These are phyloP conservation scores for Lampropteryx suffumata DNA, from an alignment of 2,888 invertebrate species.

Conservation along the genomic window DNA sequence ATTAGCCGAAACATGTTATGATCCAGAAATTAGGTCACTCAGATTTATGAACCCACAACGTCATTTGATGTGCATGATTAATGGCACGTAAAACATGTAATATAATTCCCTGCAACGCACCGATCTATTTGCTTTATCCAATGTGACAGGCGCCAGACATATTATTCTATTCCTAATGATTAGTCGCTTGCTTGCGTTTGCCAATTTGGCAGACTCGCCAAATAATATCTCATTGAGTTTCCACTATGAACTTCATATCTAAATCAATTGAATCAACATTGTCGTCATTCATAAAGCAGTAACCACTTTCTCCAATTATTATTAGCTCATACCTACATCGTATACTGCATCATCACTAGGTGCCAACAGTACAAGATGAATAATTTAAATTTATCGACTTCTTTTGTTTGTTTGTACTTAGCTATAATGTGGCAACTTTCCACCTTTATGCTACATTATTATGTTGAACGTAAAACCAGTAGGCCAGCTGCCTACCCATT, in stretches of 20 bases:
- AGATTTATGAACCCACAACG: no score
- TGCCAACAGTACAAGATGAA: no score
- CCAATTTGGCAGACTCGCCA: conserved; percentile 11
- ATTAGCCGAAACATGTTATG: no score
- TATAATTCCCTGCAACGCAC: background rate
- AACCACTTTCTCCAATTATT: conserved; percentile 24
- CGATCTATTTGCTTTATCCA: conserved; percentile 4
- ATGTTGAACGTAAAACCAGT: background rate
- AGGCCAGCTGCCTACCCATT: no score
- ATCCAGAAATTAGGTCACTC: no score
- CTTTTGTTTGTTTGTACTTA: background rate
- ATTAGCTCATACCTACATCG: conserved; percentile 10
- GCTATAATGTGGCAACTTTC: conserved; percentile 1
- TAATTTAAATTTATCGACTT: no score
- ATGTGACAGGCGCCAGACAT: conserved; percentile 7
- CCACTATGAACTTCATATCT: conserved; percentile 2
- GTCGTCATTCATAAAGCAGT: conserved; percentile 14
- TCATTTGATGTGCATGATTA: no score
- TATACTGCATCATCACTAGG: background rate
- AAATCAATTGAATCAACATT: conserved; percentile 22
- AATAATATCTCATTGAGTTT: conserved; percentile 12
- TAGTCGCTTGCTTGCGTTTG: conserved; percentile 6
- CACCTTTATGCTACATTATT: conserved; percentile 4
- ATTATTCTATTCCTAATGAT: conserved; percentile 7
- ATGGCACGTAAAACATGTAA: background rate